Percentiles rank a stretch among this genome's conserved stretches.
Evolutionary conservation across 2,797 vertebrate species (phyloP).

Genomic region (Pseudopleuronectes americanus): DNA sequence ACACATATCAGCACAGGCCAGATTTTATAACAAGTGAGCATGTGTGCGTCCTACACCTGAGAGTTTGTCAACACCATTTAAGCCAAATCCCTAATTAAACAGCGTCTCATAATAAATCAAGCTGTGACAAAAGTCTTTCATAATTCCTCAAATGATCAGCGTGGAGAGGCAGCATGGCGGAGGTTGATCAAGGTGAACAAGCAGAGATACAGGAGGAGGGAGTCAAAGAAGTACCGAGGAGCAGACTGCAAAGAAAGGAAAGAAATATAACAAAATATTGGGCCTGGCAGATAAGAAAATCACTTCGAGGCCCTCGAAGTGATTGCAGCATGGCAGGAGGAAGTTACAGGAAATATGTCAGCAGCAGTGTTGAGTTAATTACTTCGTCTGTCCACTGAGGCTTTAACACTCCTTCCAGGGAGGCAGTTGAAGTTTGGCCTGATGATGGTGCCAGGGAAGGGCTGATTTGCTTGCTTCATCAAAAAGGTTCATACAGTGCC

Average conservation of each 20-base stretch:
- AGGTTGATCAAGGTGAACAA: slow-evolving; percentile 14
- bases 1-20: slow-evolving; percentile 5
- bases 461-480: not conserved
- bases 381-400: not conserved
- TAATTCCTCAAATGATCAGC: slow-evolving; percentile 11
- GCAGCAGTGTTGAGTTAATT: not conserved
- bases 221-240: not conserved
- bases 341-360: not conserved
- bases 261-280: not conserved
- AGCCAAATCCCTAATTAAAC: slow-evolving; percentile 27
- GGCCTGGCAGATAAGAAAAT: not conserved
- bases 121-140: slow-evolving; percentile 13
- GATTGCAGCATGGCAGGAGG: not conserved
- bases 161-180: not conserved
- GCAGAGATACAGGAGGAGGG: not conserved
- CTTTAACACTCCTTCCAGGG: not conserved
- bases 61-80: slow-evolving; percentile 26
- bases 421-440: not conserved
- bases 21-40: not conserved
- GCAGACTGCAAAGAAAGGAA: not conserved
- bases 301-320: not conserved
- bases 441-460: not conserved
- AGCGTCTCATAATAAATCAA: slow-evolving; percentile 13
- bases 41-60: slow-evolving; percentile 23
- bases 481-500: not conserved